Percentiles rank a stretch among this genome's conserved stretches.
These are phyloP conservation scores for Porphyrio hochstetteri DNA, from an alignment of 2,113 vertebrate genomes.

Conservation along the genomic window DNA sequence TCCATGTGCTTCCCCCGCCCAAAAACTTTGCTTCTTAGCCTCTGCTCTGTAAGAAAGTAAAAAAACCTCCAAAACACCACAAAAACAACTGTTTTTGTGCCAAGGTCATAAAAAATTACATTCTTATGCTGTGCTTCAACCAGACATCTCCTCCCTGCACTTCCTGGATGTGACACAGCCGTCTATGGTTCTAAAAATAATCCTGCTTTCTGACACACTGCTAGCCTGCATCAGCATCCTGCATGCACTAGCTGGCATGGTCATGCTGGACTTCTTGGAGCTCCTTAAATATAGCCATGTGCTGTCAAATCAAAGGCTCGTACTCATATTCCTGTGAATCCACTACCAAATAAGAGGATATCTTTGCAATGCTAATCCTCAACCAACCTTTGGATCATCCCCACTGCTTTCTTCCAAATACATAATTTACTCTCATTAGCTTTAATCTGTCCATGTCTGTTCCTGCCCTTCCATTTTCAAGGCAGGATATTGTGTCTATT, in stretches of 20 bases:
- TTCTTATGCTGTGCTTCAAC: neutral
- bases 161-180: slow-evolving; percentile 32
- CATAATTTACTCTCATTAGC: neutral
- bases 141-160: slow-evolving; percentile 20
- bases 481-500: neutral
- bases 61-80: neutral
- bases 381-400: neutral
- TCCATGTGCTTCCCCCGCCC: fast-evolving
- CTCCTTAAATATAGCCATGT: neutral
- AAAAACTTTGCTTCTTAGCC: neutral
- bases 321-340: neutral
- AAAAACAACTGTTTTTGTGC: neutral
- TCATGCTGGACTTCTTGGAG: neutral
- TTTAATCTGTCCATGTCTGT: neutral
- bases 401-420: neutral
- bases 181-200: slow-evolving; percentile 3
- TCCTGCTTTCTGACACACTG: neutral
- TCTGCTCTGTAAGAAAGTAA: neutral
- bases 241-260: neutral
- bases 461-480: neutral
- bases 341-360: neutral
- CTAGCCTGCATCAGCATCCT: neutral
- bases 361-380: neutral
- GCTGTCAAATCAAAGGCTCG: neutral
- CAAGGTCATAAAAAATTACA: neutral